Base-by-base conservation (phyloP, 2,888 invertebrate species). In the Magallana nippona region DNA sequence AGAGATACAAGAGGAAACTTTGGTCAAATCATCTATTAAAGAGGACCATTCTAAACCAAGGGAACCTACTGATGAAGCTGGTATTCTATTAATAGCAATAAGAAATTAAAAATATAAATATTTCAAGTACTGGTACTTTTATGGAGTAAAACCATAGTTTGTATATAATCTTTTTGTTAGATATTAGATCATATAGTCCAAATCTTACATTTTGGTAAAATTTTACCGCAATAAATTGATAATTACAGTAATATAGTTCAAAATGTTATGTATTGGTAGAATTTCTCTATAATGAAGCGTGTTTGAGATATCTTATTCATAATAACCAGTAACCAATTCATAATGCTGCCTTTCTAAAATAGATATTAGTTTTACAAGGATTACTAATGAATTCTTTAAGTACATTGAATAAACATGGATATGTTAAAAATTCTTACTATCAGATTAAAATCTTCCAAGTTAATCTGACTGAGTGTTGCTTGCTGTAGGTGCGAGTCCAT, bases 401-500 rank as follows among this genome's bases (percentile, higher is more conserved):
- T 44, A 44, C 8, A 8, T 8, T 44, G 8, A 8, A 8, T 44
- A 27, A 44, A 44, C 44, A 44, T 44, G 44, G 8, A 44, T 44
- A 44, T 44, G 5, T 44, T 44, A 44, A 44, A 44, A 8, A 44
- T 5, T 8, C n/a, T 8, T 0, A 44, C 5, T 8, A 44, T 44
- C 8, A 8, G 8, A 44, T 8, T 44, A 10, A 44, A 44, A 44
- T 44, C 8, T 44, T n/a, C 10, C 1, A n/a, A n/a, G 60, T 1
- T 60, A 60, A 60, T 17, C 11, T n/a, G n/a, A n/a, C 17, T 19
- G n/a, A 2, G 60, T 60, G n/a, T 60, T 60, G n/a, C 19, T n/a
- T 60, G 60, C 10, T 62, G 15, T 22, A 82, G 82, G 82, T 32
- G 55, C 19, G 5, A 27, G 22, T 77, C 55, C 82, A 15, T 82